A percentile compares a stretch with the other conserved stretches of the same genome.
phyloP scores from a whole-genome alignment of 2,888 invertebrate species.

The Pomacea canaliculata region DNA sequence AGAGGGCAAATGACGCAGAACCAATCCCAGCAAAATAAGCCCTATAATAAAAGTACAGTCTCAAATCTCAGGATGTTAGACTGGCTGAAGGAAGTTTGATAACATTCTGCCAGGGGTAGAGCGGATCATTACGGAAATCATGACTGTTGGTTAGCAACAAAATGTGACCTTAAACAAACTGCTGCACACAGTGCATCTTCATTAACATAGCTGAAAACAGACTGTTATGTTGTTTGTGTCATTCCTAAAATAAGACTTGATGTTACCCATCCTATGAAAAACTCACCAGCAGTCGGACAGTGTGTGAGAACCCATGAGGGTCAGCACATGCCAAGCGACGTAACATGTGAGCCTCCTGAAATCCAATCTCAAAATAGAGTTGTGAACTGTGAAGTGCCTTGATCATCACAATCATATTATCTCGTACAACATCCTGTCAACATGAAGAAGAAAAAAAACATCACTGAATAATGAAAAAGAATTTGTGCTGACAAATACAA shows the following conservation, averaged over 20 bases:
- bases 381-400: conserved; percentile 57
- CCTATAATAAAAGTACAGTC: background rate
- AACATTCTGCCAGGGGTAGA: too few relatives aligned
- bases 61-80: too few relatives aligned
- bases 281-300: conserved; percentile 55
- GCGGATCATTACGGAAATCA: too few relatives aligned
- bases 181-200: too few relatives aligned
- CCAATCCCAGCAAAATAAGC: background rate
- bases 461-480: too few relatives aligned
- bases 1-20: background rate
- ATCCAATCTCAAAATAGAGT: conserved; percentile 44
- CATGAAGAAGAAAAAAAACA: background rate
- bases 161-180: too few relatives aligned
- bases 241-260: background rate
- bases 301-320: conserved; percentile 50
- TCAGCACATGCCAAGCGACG: conserved; percentile 53
- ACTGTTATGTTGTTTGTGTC: background rate
- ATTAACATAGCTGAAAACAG: too few relatives aligned
- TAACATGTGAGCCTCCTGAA: conserved; percentile 58
- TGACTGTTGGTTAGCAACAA: too few relatives aligned
- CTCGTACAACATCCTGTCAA: conserved; percentile 38
- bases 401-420: conserved; percentile 48
- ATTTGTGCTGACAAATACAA: too few relatives aligned
- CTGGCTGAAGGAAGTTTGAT: too few relatives aligned
- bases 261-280: background rate